Base-by-base conservation (phyloP, 2,113 vertebrate species). In the Megaceryle torquata region DNA sequence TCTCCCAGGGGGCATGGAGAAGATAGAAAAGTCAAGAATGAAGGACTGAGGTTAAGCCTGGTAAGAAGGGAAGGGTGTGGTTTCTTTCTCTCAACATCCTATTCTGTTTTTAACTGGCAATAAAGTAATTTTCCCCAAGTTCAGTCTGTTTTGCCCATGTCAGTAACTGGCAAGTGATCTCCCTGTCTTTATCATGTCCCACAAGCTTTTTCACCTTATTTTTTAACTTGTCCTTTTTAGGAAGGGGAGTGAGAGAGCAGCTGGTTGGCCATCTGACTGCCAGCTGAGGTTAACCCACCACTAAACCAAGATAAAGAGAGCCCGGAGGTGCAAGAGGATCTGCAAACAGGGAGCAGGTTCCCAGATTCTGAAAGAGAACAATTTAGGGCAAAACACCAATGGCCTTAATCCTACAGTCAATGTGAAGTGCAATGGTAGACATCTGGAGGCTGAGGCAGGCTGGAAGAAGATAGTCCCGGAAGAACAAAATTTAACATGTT, bases 1-100 rank as follows among this genome's bases (percentile, higher is more conserved):
- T 46, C 8, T 9, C 10, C 20, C 15, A 51, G 3, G 39, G 3
- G 0, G 5, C 11, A 65, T 25, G 8, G 6, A 50, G 18, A 33
- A 87, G 37, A 15, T 4, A 53, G 17, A 85, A 65, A 75, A 63
- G 13, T 24, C 43, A 37, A 46, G 24, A 74, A 67, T 9, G 4
- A 87, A 72, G 28, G 6, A 33, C 3, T 21, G 29, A 81, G 48
- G 8, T 26, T 61, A 21, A 53, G 28, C n/a, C 18, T 41, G 5
- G 12, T 37, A 84, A 57, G 48, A 29, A 75, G 17, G 33, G 19
- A 80, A 10, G 5, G 2, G 6, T 44, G 9, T 15, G 8, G 3
- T 24, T 83, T 59, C 6, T 41, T 50, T 81, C 16, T 74, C 51
- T 82, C 11, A 31, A 16, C 8, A 46, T 39, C 37, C 3, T 15